A percentile compares a stretch with the other conserved stretches of the same genome.
phyloP scores from a whole-genome alignment of 1,140 invertebrate species.

The Orius insidiosus region DNA sequence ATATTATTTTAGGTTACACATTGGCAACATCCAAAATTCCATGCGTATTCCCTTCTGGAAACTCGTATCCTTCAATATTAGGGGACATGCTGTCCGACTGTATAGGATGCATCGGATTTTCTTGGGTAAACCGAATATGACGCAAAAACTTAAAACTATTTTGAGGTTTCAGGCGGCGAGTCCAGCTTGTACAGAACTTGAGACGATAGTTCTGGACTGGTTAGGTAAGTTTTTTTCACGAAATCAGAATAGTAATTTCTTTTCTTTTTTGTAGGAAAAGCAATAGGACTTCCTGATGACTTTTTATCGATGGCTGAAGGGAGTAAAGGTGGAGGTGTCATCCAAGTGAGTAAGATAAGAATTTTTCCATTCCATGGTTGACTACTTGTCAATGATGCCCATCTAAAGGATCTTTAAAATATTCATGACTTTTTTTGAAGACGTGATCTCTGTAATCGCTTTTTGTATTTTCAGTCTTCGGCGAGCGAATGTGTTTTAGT shows the following conservation, averaged over 20 bases:
- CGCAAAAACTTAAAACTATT: too few species aligned
- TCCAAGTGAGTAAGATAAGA: constrained; percentile 43
- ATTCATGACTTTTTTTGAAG: too few species aligned
- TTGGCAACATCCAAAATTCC: constrained; percentile 98
- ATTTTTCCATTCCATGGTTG: constrained; percentile 6
- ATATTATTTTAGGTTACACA: constrained; percentile 72
- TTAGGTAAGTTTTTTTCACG: constrained; percentile 47
- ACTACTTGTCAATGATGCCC: background rate
- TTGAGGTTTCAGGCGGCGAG: constrained; percentile 62
- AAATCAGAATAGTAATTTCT: constrained; percentile 9
- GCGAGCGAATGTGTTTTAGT: constrained; percentile 96
- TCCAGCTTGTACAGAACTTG: constrained; percentile 92
- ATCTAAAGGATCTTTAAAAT: background rate
- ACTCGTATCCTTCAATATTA: constrained; percentile 91
- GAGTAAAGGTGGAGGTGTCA: constrained; percentile 81
- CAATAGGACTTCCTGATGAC: constrained; percentile 73
- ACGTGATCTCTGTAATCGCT: background rate
- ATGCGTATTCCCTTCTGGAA: constrained; percentile 96
- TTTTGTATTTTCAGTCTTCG: constrained; percentile 52
- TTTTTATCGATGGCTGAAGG: constrained; percentile 67
- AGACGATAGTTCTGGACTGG: constrained; percentile 95
- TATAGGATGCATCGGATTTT: constrained; percentile 95
- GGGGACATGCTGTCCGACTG: constrained; percentile 95
- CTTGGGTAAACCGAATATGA: constrained; percentile 62
- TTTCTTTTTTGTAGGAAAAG: constrained; percentile 48